Evolutionary conservation across 2,113 vertebrate genomes (phyloP).

Genomic region (Regulus satrapa): DNA sequence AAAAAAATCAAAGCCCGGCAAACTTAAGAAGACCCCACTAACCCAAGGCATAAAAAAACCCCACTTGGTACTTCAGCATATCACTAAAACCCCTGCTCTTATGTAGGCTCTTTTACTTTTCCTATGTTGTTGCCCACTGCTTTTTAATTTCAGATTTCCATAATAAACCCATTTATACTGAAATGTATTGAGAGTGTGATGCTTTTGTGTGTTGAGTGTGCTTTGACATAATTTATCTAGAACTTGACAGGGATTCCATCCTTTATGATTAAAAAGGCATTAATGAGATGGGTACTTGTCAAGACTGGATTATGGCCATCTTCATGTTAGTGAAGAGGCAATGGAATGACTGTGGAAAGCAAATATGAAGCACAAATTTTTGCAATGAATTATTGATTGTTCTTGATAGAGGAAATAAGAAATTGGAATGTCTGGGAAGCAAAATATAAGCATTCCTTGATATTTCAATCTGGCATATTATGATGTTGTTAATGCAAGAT

Average conservation of each 20-base stretch:
- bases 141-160: conserved; percentile 14
- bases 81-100: not conserved
- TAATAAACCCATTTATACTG: conserved; percentile 43
- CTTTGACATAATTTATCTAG: conserved; percentile 65
- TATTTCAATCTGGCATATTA: not conserved
- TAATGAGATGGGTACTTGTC: conserved; percentile 71
- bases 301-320: conserved; percentile 49
- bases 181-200: not conserved
- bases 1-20: not conserved
- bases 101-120: not conserved
- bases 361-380: not conserved
- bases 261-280: conserved; percentile 70
- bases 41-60: not conserved
- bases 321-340: conserved; percentile 20
- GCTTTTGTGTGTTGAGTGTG: conserved; percentile 42
- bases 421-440: not conserved
- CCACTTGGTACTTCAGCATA: not conserved
- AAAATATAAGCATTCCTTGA: not conserved
- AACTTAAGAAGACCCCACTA: not conserved
- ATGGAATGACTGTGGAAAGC: conserved; percentile 9
- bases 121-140: not conserved
- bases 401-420: not conserved
- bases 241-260: conserved; percentile 59
- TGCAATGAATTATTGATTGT: conserved; percentile 45
- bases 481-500: not conserved